phyloP scores from a whole-genome alignment of 2,113 vertebrate genomes.

The Psilopsiagon aurifrons region DNA sequence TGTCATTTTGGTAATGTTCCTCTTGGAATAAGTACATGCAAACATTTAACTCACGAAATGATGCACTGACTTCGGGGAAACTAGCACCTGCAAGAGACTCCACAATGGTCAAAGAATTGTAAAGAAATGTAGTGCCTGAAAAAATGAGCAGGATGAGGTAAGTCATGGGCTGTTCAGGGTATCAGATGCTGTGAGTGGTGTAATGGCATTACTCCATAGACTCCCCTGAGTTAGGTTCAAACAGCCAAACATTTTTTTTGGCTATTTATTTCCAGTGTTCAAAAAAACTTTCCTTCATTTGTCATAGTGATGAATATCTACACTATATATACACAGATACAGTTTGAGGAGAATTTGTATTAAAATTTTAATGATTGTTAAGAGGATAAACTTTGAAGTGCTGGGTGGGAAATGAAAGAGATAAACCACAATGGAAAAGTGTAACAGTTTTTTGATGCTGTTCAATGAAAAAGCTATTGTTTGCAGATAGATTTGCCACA shows the following conservation, averaged over 20 bases:
- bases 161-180: background rate
- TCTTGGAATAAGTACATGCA: background rate
- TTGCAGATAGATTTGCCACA: conserved; percentile 8
- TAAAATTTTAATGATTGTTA: background rate
- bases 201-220: background rate
- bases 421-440: background rate
- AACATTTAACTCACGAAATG: background rate
- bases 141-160: background rate
- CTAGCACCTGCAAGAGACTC: background rate
- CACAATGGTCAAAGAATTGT: background rate
- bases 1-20: background rate
- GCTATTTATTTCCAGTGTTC: background rate
- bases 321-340: background rate
- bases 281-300: background rate
- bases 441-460: background rate
- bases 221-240: background rate
- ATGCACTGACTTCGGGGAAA: background rate
- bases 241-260: background rate
- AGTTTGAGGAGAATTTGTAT: background rate
- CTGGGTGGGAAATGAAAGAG: background rate
- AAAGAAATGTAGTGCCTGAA: background rate
- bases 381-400: background rate
- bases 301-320: background rate
- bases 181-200: background rate
- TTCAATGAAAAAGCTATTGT: background rate